A percentile compares a stretch with the other conserved stretches of the same genome.
These are phyloP conservation scores for Adoxophyes honmai DNA, from an alignment of 1,140 invertebrate species.

Conservation along the genomic window DNA sequence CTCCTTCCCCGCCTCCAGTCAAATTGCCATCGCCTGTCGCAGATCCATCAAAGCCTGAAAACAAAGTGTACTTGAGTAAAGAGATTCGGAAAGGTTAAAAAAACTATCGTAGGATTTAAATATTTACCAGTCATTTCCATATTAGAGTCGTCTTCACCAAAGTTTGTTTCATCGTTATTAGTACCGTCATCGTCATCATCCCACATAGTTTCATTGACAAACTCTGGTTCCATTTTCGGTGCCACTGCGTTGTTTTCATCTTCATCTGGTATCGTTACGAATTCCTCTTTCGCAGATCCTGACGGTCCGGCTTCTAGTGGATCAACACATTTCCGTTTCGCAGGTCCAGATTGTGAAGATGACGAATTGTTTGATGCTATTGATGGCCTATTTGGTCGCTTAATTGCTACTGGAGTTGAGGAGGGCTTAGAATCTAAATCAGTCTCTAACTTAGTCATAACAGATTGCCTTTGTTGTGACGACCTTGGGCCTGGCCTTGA, in stretches of 20 bases:
- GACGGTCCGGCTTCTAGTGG: conserved; percentile 75
- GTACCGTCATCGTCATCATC: conserved; percentile 76
- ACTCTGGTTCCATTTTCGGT: conserved; percentile 78
- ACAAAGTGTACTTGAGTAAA: conserved; percentile 17
- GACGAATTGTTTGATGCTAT: conserved; percentile 76
- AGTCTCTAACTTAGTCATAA: conserved; percentile 78
- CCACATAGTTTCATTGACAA: conserved; percentile 75
- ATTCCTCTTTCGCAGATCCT: conserved; percentile 73
- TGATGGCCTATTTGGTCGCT: conserved; percentile 78
- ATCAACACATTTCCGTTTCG: conserved; percentile 76
- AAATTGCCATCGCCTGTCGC: conserved; percentile 73
- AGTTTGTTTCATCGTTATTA: conserved; percentile 76
- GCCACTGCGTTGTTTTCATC: conserved; percentile 74
- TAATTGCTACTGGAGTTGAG: conserved; percentile 77
- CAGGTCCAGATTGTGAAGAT: conserved; percentile 76
- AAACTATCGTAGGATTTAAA: not conserved
- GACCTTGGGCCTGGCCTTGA: conserved; percentile 77
- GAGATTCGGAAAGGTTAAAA: not conserved
- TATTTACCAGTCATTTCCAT: conserved; percentile 77
- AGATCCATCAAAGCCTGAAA: conserved; percentile 73
- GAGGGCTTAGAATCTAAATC: conserved; percentile 78
- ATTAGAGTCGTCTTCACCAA: conserved; percentile 77
- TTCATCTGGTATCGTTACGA: conserved; percentile 76
- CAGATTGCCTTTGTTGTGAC: conserved; percentile 77
- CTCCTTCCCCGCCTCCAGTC: conserved; percentile 71